Conservation (phyloP, 2,113 vertebrate genomes). For the Rhinopomastus cyanomelas region DNA sequence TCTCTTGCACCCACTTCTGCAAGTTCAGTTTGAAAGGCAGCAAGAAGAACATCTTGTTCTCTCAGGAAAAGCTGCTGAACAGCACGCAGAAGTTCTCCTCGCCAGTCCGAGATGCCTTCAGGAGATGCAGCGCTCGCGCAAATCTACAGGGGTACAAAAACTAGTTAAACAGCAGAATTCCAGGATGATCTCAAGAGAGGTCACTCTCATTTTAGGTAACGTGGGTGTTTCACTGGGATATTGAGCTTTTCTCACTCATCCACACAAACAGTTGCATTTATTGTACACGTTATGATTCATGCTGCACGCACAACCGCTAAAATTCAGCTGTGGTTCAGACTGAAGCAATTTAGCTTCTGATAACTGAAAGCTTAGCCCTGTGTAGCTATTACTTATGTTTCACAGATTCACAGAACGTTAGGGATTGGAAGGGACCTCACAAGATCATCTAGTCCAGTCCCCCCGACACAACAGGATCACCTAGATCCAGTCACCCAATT, state of each 20-base stretch:
- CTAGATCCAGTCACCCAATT: too few species aligned
- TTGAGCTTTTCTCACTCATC: neutral
- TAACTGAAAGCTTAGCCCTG: neutral
- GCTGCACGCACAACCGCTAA: neutral
- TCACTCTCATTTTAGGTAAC: neutral
- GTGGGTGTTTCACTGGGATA: neutral
- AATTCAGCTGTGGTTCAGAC: neutral
- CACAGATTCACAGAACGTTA: too few species aligned
- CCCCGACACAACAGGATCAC: too few species aligned
- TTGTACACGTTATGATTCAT: neutral
- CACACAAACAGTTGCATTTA: neutral
- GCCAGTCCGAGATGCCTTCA: conserved; percentile 81
- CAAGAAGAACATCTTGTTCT: conserved; percentile 83
- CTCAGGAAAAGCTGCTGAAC: conserved; percentile 84
- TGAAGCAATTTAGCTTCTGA: neutral
- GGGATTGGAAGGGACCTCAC: too few species aligned
- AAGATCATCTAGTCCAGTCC: too few species aligned
- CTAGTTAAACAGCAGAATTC: neutral
- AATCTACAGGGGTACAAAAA: conserved; percentile 50
- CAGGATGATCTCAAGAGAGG: neutral
- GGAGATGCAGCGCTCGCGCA: conserved; percentile 44
- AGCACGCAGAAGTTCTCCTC: conserved; percentile 84
- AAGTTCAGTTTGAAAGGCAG: conserved; percentile 80
- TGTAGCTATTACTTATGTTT: neutral
- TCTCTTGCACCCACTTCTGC: conserved; percentile 81